Evolutionary conservation across 1,140 invertebrate species (phyloP), one percentile per base, ranked within the genome.

Genomic region (Diachasmimorpha longicaudata): DNA sequence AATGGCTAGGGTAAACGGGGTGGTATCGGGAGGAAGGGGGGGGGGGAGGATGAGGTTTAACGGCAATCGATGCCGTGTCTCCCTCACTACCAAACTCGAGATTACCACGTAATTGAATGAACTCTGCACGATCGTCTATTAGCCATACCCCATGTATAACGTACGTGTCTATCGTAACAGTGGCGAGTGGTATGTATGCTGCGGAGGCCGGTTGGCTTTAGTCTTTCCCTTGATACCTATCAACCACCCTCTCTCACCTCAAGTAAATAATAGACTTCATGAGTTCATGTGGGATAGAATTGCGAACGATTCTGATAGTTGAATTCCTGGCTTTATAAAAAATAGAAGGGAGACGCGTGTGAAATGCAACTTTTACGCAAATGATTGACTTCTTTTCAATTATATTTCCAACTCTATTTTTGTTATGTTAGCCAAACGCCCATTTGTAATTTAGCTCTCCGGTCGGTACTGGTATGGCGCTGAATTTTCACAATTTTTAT

Each of bases 81-180:
- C 6, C 48, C 48, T 52, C 48, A 16, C 70, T 19, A 52, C 31
- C 23, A 70, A 69, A 75, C 69, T 68, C 69, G 70, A 66, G 72
- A 78, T 78, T 78, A 75, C 68, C 48, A 23, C 39, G 44, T 78
- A 78, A 78, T 78, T 69, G 70, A 78, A 75, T 78, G 63, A 75
- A 67, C 48, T 63, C 52, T 37, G 23, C 66, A 72, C 66, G 72
- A 78, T 78, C 73, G 70, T 73, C 70, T 25, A 72, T 78, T 75
- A 78, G 58, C 70, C 39, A 71, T 75, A 72, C 72, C 72, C 73
- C 52, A 5, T 48, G 63, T 69, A 52, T 31, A 31, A 31, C 31
- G 31, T 31, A 66, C 48, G 55, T 67, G 75, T 72, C 71, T 37
- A 72, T 63, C 52, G 37, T 70, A 25, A 39, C 4, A 25, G 46